Evolutionary conservation across 2,888 invertebrate species (phyloP), one percentile per base, ranked within the genome.

Genomic region (Sphaerophoria rueppellii): DNA sequence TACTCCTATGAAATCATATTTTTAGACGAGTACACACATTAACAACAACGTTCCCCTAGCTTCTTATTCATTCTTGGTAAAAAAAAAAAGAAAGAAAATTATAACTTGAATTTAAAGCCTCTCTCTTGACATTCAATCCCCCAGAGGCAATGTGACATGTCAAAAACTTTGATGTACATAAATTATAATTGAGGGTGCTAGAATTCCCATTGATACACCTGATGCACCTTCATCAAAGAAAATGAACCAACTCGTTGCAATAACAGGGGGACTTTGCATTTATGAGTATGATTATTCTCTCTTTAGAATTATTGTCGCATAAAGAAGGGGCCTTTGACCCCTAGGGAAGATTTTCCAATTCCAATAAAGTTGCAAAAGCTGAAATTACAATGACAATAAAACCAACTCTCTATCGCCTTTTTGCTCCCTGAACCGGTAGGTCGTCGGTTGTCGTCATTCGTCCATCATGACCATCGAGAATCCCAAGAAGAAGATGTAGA

Each of bases 241-340:
- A 40, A 60, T 50, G 46, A 65, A 74, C 70, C 52, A 77, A 54
- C 57, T 55, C 24, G 24, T 24, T 24, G 24, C 24, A 6, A 43
- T 69, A 50, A 37, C 57, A 69, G 16, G 37, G 60, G 73, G 50
- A 63, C 70, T 24, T 6, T 43, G 9, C 9, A 12, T 43, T 43
- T 9, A 43, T 11, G 43, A 9, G 6, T 60, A 24, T n/a, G n/a
- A n/a, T 2, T 24, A 24, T 1, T 24, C 24, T n/a, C 24, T 24
- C 24, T 24, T 2, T 24, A 24, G 24, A 24, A 24, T 24, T 24
- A 24, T 24, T 24, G 24, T 24, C 24, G 24, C 54, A 16, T 61
- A 34, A 67, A 65, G 24, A 76, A 60, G 57, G 52, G 83, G 85
- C 58, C 85, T 76, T 69, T 85, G 85, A 85, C 85, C 85, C 70